phyloP scores from a whole-genome alignment of 1,140 invertebrate species.

The Drosophila sucinea region DNA sequence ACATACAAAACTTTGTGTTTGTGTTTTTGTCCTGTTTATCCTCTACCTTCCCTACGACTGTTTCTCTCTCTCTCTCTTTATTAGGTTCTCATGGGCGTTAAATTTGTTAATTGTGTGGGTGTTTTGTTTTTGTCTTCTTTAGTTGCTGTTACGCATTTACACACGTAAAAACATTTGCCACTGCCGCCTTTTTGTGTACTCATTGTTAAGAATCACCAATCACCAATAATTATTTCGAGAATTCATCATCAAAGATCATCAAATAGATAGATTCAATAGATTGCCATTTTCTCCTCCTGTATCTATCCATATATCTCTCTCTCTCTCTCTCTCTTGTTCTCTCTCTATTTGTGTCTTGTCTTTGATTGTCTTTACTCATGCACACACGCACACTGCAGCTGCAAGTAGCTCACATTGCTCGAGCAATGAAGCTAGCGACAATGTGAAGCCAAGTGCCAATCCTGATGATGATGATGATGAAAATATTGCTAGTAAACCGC shows the following conservation, averaged over 20 bases:
- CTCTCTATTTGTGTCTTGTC: slow-evolving; percentile 69
- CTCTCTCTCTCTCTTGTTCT: slow-evolving; percentile 22
- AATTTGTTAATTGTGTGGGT: slow-evolving; percentile 36
- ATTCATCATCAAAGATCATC: slow-evolving; percentile 33
- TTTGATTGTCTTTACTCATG: slow-evolving; percentile 65
- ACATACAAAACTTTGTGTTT: slow-evolving; percentile 31
- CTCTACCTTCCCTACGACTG: not conserved
- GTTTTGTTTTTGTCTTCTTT: not conserved
- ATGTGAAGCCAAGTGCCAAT: slow-evolving; percentile 26
- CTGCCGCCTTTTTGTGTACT: slow-evolving; percentile 42
- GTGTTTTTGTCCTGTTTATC: slow-evolving; percentile 47
- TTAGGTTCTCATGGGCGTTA: slow-evolving; percentile 80
- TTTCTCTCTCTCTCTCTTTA: slow-evolving; percentile 22
- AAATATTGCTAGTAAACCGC: slow-evolving; percentile 16
- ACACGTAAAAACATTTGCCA: slow-evolving; percentile 56
- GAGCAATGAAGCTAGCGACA: slow-evolving; percentile 26
- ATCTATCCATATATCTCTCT: slow-evolving; percentile 42
- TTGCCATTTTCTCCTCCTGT: slow-evolving; percentile 29
- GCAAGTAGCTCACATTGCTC: slow-evolving; percentile 58
- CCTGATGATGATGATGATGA: slow-evolving; percentile 33
- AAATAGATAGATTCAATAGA: slow-evolving; percentile 21
- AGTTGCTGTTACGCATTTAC: slow-evolving; percentile 55
- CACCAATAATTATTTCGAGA: slow-evolving; percentile 39
- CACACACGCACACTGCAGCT: slow-evolving; percentile 75
- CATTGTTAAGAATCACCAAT: slow-evolving; percentile 16